These are phyloP conservation scores for Yponomeuta malinellus DNA, from an alignment of 2,888 invertebrate genomes.

Conservation along the genomic window DNA sequence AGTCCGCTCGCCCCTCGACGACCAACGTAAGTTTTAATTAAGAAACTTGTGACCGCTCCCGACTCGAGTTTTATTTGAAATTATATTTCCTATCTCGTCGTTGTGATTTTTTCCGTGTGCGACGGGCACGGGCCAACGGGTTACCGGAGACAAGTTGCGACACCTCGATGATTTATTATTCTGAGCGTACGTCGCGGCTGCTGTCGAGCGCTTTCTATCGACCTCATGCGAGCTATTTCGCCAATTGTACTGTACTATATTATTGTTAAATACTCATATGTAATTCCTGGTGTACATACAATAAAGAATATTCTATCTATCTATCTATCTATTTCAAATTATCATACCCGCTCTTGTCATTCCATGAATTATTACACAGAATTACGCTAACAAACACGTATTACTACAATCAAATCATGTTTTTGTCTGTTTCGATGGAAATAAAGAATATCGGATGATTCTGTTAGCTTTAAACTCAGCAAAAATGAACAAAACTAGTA, in stretches of 20 bases:
- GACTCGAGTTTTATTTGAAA: slow-evolving; percentile 72
- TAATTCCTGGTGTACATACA: no score
- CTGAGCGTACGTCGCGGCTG: slow-evolving; percentile 33
- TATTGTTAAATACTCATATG: no score
- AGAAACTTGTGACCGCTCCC: slow-evolving; percentile 74
- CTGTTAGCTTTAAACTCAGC: background rate
- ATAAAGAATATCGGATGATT: background rate
- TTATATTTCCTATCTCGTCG: slow-evolving; percentile 69
- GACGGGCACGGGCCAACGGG: slow-evolving; percentile 45
- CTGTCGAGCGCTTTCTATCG: slow-evolving; percentile 10
- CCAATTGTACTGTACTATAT: no score
- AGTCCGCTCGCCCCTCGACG: slow-evolving; percentile 62
- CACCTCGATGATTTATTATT: slow-evolving; percentile 65
- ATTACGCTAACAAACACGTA: background rate
- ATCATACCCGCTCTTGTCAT: slow-evolving; percentile 14
- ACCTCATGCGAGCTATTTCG: slow-evolving; percentile 34
- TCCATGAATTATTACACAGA: background rate
- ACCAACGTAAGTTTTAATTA: slow-evolving; percentile 76
- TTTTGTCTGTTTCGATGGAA: background rate
- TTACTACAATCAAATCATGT: background rate
- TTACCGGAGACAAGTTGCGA: slow-evolving; percentile 53
- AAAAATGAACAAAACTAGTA: background rate
- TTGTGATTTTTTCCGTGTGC: slow-evolving; percentile 56
- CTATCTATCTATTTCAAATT: slow-evolving; percentile 59
- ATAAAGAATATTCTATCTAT: no score